Evolutionary conservation across 2,113 vertebrate species (phyloP), one percentile per base, ranked within the genome.

Genomic region (Arothron firmamentum): DNA sequence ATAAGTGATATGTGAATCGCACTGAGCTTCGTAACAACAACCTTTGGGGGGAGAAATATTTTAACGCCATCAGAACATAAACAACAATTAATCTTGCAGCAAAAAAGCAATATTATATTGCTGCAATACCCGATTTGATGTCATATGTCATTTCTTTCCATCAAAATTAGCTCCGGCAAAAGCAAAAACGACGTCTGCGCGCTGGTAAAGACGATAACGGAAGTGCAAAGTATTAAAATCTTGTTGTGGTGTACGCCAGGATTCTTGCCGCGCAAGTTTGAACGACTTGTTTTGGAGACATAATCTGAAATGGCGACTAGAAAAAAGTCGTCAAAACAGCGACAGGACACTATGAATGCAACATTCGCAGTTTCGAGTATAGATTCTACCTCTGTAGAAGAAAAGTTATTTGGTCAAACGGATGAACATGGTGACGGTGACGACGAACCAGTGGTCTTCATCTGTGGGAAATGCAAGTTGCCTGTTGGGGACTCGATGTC

Each of bases 401-500:
- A 74, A 15, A 80, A 63, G 16, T 19, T 72, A 6, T 74, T 59
- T 10, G 15, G 47, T 1, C 62, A 52, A 1, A 15, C 10, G 0
- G 60, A 38, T 19, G 77, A 80, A 67, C 53, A 55, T 0, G 74
- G 67, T 1, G 70, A 81, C 28, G 8, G 3, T 2, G 58, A 38
- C 1, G 89, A 91, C 21, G 73, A 62, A 2, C 88, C 87, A 0
- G 82, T 82, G 0, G 83, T 92, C 11, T 92, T 92, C 58, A 68
- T 89, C 65, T 92, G 91, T 46, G 83, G 65, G 2, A 86, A 84
- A 17, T 92, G 91, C 72, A 83, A 70, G 38, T 17, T 88, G 3
- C 84, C 86, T 1, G 71, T 91, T 0, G 91, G 90, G 0, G 91
- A 92, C 41, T 90, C 90, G 4, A 1, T 87, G 62, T 82, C 85